Evolutionary conservation across 2,113 vertebrate species (phyloP), one percentile per base, ranked within the genome.

Genomic region (Meriones unguiculatus): DNA sequence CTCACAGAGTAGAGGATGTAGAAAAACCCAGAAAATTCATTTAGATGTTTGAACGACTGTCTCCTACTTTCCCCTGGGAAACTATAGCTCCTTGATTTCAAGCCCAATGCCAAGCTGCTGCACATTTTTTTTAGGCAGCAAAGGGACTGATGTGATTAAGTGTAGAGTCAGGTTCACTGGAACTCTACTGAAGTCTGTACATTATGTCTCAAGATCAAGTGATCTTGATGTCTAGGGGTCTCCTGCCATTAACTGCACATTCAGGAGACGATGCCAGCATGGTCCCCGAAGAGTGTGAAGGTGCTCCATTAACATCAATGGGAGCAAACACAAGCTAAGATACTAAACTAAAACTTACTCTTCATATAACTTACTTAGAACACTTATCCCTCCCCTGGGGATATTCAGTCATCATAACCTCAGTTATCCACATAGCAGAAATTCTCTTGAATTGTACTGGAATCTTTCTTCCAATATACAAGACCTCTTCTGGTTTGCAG

Each of bases 381-480:
- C 50, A 87, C 38, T 93, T 86, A n/a, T 76, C 72, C 38, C 30
- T 90, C 25, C 50, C n/a, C 46, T 72, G n/a, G 93, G 76, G 46
- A 70, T 54, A 91, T 24, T 59, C 20, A 73, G 28, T 93, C 65
- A 67, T 87, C 69, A 50, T 3, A 90, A 93, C 32, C 4, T 87
- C 85, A 67, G 77, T 54, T 69, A 6, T 93, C 72, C 67, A 78
- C 14, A 62, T 0, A 92, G 30, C 35, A 94, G 14, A 94, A 90
- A 76, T 80, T 84, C 90, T 57, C 81, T 89, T 89, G 88, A 89
- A 81, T 72, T 78, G 20, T 81, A 46, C 32, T 96, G 75, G 35
- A 89, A 82, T 57, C 73, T 89, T 81, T 88, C 57, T 96, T 94
- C 87, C 38, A 62, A 24, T 94, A 75, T 35, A n/a, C n/a, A 75